phyloP scores from a whole-genome alignment of 2,888 invertebrate species.

The Epicampocera succincta region DNA sequence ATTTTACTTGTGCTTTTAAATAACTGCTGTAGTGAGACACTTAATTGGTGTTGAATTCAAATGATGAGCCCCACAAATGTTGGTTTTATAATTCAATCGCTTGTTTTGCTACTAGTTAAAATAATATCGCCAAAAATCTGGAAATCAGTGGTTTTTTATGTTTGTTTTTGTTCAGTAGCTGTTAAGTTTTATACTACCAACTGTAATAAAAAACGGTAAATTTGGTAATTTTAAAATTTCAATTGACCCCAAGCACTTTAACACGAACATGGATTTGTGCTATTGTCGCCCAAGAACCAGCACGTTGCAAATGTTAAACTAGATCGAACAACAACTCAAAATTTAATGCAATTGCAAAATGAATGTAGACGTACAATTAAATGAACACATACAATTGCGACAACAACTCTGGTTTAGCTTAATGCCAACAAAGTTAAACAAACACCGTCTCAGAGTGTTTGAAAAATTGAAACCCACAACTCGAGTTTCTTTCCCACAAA shows the following conservation, averaged over 20 bases:
- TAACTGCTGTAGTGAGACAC: too few relatives aligned
- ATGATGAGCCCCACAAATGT: too few relatives aligned
- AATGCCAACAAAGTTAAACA: conserved; percentile 21
- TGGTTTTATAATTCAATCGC: too few relatives aligned
- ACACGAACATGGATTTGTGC: conserved; percentile 16
- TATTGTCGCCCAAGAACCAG: conserved; percentile 3
- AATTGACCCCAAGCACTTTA: conserved; percentile 45
- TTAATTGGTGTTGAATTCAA: too few relatives aligned
- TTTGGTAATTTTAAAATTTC: conserved; percentile 36
- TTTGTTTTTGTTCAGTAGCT: not conserved
- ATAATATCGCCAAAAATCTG: too few relatives aligned
- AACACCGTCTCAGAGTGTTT: not conserved
- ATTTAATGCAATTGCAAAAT: conserved; percentile 16
- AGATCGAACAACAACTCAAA: conserved; percentile 20
- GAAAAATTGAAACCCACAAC: too few relatives aligned
- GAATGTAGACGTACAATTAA: conserved; percentile 40
- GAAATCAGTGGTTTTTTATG: too few relatives aligned
- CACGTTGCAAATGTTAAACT: conserved; percentile 25
- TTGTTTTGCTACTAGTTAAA: too few relatives aligned
- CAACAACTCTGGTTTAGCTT: not conserved
- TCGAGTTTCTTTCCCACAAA: too few relatives aligned
- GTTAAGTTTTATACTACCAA: not conserved
- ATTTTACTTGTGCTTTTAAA: too few relatives aligned
- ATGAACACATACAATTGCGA: not conserved
- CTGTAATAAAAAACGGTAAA: conserved; percentile 20